A percentile compares a stretch with the other conserved stretches of the same genome.
These are phyloP conservation scores for Takifugu ocellatus DNA, from an alignment of 2,797 vertebrate genomes.

Conservation along the genomic window DNA sequence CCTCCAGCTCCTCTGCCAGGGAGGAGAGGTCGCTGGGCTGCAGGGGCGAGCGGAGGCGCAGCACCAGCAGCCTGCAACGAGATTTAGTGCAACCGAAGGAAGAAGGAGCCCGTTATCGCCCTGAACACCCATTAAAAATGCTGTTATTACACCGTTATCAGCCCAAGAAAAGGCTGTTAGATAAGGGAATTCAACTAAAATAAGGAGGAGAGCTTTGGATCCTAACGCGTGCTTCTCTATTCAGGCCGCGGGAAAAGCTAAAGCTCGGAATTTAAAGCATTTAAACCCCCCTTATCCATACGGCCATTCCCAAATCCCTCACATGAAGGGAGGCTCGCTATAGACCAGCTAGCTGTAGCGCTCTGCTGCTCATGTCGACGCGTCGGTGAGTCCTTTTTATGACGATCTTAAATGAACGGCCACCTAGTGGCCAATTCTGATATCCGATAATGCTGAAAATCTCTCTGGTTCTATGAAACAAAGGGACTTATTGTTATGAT, in stretches of 20 bases:
- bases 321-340: slow-evolving; percentile 34
- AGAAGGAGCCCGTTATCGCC: slow-evolving; percentile 25
- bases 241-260: background rate
- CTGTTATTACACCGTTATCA: slow-evolving; percentile 12
- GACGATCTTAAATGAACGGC: no score
- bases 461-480: no score
- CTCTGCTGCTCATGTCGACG: background rate
- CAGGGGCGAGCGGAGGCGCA: slow-evolving; percentile 71
- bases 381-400: slow-evolving; percentile 9
- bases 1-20: slow-evolving; percentile 79
- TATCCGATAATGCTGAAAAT: no score
- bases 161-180: slow-evolving; percentile 18
- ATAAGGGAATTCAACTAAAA: slow-evolving; percentile 25
- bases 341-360: slow-evolving; percentile 1
- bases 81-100: slow-evolving; percentile 7
- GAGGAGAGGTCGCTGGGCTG: slow-evolving; percentile 61
- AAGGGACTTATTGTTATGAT: no score
- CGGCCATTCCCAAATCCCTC: slow-evolving; percentile 38
- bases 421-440: no score
- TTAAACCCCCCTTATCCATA: slow-evolving; percentile 27
- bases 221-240: no score
- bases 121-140: slow-evolving; percentile 28
- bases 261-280: slow-evolving; percentile 49
- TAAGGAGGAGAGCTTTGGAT: background rate
- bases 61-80: slow-evolving; percentile 77